Evolutionary conservation across 37 sponge, comb jelly and placozoan species (phyloP).

Genomic region (Agelas oroides): DNA sequence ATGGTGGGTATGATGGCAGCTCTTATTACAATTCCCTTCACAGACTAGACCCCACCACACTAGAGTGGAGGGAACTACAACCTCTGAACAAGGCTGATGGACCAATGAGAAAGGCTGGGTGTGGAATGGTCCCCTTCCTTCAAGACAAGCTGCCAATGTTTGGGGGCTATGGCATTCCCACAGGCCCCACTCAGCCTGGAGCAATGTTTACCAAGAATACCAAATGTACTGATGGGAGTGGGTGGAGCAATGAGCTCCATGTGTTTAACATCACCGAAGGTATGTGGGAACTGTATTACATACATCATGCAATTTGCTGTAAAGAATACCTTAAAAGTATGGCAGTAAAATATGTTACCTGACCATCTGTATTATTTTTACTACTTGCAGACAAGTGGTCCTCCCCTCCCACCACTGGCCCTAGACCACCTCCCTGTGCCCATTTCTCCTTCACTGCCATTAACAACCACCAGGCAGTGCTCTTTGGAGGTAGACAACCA

Average conservation of each 20-base stretch:
- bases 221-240: conserved; percentile 3
- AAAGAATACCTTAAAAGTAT: too few species aligned
- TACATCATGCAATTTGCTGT: too few species aligned
- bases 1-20: not conserved
- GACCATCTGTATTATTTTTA: not conserved
- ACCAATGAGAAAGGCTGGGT: not conserved
- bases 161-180: conserved; percentile 20
- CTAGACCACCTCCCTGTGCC: conserved; percentile 63
- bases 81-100: not conserved
- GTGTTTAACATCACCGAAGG: conserved; percentile 9
- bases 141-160: not conserved
- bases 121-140: conserved; percentile 1
- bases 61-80: not conserved
- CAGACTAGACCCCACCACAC: not conserved
- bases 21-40: conserved; percentile 1
- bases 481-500: conserved; percentile 67
- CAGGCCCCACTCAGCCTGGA: conserved; percentile 15
- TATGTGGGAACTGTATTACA: not conserved
- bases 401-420: conserved; percentile 37
- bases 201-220: conserved; percentile 6
- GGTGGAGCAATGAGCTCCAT: conserved; percentile 38
- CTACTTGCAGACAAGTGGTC: conserved; percentile 28
- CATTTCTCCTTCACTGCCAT: conserved; percentile 52
- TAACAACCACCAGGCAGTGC: conserved; percentile 7
- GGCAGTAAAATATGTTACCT: too few species aligned